These are phyloP conservation scores for Thereva unica DNA, from an alignment of 2,888 invertebrate genomes.

Conservation along the genomic window DNA sequence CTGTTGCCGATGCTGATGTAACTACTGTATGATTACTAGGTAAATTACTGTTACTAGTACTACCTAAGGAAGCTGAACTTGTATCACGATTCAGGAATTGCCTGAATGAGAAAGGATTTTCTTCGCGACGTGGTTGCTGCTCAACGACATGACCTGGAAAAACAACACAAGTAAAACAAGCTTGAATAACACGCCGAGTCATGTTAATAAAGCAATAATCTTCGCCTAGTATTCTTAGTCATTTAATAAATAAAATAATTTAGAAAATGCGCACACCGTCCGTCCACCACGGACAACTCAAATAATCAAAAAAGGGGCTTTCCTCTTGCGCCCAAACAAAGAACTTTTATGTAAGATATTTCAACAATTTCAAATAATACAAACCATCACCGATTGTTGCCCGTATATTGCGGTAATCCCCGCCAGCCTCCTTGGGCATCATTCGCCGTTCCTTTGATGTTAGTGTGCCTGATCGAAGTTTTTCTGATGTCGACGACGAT, in stretches of 20 bases:
- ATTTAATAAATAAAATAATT: too few species aligned
- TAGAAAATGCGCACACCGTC: too few species aligned
- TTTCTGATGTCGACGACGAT: slow-evolving; percentile 16
- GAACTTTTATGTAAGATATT: neutral
- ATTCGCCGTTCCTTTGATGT: slow-evolving; percentile 8
- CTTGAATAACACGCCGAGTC: neutral
- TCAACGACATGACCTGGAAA: slow-evolving; percentile 31
- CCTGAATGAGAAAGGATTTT: slow-evolving; percentile 83
- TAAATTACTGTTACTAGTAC: slow-evolving; percentile 32
- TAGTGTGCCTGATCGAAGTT: neutral
- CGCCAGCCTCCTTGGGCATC: neutral
- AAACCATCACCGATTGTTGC: slow-evolving; percentile 19
- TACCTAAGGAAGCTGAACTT: slow-evolving; percentile 30
- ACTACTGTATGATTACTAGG: slow-evolving; percentile 18
- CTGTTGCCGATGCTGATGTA: slow-evolving; percentile 40
- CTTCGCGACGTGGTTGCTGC: slow-evolving; percentile 58
- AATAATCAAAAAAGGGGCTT: neutral
- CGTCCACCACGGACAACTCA: too few species aligned
- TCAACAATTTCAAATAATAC: neutral
- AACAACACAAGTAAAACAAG: neutral
- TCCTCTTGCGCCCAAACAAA: neutral
- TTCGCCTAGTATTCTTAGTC: neutral
- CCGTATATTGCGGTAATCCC: slow-evolving; percentile 24
- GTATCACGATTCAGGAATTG: slow-evolving; percentile 75
- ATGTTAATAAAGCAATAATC: neutral